These are phyloP conservation scores for Argya squamiceps DNA, from an alignment of 2,797 vertebrate species.

Conservation along the genomic window DNA sequence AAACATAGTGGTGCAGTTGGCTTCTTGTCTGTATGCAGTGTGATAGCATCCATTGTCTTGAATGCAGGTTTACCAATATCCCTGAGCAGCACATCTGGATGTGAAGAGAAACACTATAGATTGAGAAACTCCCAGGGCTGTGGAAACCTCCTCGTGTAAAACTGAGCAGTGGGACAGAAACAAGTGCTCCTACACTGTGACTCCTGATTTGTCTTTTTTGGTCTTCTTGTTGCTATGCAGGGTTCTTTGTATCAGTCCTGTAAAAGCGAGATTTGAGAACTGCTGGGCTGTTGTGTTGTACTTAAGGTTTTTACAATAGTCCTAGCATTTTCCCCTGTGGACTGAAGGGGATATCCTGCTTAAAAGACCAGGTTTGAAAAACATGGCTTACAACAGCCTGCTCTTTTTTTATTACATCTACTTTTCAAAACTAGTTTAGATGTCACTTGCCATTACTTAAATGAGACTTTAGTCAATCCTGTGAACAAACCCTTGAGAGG, in stretches of 20 bases:
- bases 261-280: neutral
- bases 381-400: neutral
- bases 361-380: neutral
- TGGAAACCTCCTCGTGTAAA: neutral
- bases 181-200: neutral
- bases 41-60: accelerated
- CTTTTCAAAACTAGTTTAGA: neutral
- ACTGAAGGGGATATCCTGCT: slow-evolving; percentile 11
- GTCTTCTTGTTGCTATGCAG: neutral
- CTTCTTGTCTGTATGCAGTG: neutral
- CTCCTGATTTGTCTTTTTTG: neutral
- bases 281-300: neutral
- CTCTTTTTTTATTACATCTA: neutral
- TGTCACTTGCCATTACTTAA: neutral
- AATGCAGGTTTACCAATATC: neutral
- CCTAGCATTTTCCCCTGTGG: neutral
- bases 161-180: neutral
- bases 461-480: neutral
- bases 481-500: neutral
- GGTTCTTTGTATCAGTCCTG: neutral
- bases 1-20: neutral
- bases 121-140: neutral
- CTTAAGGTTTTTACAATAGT: neutral
- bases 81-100: neutral
- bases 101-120: neutral